phyloP scores from a whole-genome alignment of 1,140 invertebrate species.

The Aphelinus atriplicis region DNA sequence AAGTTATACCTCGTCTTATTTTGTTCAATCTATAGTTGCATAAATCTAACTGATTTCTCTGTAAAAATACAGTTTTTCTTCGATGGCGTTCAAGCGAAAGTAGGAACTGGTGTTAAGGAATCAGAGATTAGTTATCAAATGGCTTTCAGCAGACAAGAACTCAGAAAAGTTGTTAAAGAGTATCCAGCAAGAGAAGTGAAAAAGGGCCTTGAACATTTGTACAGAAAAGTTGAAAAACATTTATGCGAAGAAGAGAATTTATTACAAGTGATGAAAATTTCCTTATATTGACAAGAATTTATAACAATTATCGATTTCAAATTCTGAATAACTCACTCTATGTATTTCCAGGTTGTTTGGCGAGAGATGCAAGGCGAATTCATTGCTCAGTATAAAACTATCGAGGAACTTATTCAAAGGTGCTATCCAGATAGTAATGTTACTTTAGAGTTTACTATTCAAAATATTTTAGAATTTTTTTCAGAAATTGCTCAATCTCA shows the following conservation, averaged over 20 bases:
- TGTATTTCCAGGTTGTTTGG: slow-evolving; percentile 88
- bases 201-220: slow-evolving; percentile 93
- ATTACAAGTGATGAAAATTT: slow-evolving; percentile 75
- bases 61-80: slow-evolving; percentile 82
- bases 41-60: slow-evolving; percentile 19
- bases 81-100: slow-evolving; percentile 91
- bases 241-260: slow-evolving; percentile 94
- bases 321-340: slow-evolving; percentile 17
- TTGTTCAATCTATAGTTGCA: not conserved
- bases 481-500: slow-evolving; percentile 98
- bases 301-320: slow-evolving; percentile 20
- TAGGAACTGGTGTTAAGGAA: slow-evolving; percentile 92
- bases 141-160: slow-evolving; percentile 96
- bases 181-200: slow-evolving; percentile 97
- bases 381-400: slow-evolving; percentile 94
- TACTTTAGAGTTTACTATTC: slow-evolving; percentile 93
- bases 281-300: slow-evolving; percentile 12
- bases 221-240: slow-evolving; percentile 98
- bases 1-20: slow-evolving; percentile 53
- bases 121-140: slow-evolving; percentile 98
- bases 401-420: slow-evolving; percentile 91
- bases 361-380: slow-evolving; percentile 99
- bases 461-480: slow-evolving; percentile 96
- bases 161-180: slow-evolving; percentile 93
- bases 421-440: slow-evolving; percentile 98